Conservation (phyloP, 2,113 vertebrate genomes). For the Microtus pennsylvanicus region DNA sequence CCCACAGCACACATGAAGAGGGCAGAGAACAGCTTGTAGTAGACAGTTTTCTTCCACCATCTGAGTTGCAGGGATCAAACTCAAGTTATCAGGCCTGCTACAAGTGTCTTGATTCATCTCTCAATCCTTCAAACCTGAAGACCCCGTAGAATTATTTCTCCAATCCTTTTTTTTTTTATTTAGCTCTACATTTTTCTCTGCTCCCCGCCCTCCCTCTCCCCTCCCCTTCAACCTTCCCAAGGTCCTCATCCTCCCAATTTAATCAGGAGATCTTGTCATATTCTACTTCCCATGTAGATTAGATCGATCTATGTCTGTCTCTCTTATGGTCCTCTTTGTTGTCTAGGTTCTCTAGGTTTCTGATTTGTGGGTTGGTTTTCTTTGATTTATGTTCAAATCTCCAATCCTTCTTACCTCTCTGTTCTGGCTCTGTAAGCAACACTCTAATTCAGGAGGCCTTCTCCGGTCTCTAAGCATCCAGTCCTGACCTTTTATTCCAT, state of each 20-base stretch:
- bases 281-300: too few relatives aligned
- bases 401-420: not conserved
- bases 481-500: not conserved
- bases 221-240: too few relatives aligned
- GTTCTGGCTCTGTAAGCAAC: not conserved
- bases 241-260: too few relatives aligned
- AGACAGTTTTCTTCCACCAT: not conserved
- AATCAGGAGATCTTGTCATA: too few relatives aligned
- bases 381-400: not conserved
- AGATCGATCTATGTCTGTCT: too few relatives aligned
- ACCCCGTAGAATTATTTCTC: not conserved
- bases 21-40: not conserved
- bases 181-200: too few relatives aligned
- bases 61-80: not conserved
- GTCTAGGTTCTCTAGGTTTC: too few relatives aligned
- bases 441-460: not conserved
- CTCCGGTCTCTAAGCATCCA: not conserved
- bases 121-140: not conserved
- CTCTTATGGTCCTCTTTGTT: too few relatives aligned
- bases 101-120: not conserved
- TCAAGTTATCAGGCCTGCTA: not conserved
- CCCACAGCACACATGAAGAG: not conserved
- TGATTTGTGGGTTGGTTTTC: too few relatives aligned
- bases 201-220: too few relatives aligned
- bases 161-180: not conserved